A percentile compares a stretch with the other conserved stretches of the same genome.
phyloP scores from a whole-genome alignment of 2,113 vertebrate species.

The Pavo muticus region DNA sequence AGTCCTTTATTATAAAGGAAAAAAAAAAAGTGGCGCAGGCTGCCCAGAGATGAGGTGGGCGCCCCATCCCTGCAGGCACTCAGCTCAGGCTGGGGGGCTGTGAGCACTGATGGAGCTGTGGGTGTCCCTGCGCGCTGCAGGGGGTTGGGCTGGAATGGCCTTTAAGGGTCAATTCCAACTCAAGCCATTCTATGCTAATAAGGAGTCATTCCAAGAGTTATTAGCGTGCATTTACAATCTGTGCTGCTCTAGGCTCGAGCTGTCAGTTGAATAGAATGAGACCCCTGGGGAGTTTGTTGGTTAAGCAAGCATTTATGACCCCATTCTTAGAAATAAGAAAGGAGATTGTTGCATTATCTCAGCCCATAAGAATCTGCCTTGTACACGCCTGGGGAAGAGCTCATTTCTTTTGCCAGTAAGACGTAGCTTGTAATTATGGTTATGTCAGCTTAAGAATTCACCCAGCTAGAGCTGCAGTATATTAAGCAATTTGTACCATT shows the following conservation, averaged over 20 bases:
- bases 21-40: too few species aligned
- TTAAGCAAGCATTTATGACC: neutral
- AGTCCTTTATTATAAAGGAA: too few species aligned
- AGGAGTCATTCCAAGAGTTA: neutral
- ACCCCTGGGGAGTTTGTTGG: neutral
- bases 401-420: neutral
- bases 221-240: neutral
- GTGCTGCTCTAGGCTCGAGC: neutral
- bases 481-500: neutral
- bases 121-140: too few species aligned
- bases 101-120: too few species aligned
- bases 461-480: neutral
- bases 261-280: neutral
- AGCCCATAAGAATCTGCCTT: neutral
- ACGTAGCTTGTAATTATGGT: neutral
- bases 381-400: neutral
- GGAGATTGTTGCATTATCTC: neutral
- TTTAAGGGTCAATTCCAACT: too few species aligned
- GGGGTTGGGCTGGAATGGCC: too few species aligned
- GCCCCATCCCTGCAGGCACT: too few species aligned
- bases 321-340: neutral
- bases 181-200: too few species aligned
- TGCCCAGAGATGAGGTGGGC: too few species aligned
- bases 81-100: too few species aligned
- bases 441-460: neutral